Conservation (phyloP, 2,113 vertebrate species). For the Entomyzon cyanotis region DNA sequence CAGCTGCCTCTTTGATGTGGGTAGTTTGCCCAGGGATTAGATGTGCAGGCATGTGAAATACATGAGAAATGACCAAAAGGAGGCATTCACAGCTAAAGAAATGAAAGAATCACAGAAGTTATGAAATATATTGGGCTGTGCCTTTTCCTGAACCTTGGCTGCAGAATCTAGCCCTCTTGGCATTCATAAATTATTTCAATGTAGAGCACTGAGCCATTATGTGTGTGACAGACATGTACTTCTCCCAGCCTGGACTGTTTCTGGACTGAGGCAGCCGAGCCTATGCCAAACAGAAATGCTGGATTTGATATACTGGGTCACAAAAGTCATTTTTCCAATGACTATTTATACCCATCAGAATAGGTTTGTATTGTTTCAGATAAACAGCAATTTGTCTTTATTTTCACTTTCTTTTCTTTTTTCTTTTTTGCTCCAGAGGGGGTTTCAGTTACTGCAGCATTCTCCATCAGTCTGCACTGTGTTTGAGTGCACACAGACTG, state of each 20-base stretch:
- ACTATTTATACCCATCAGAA: neutral
- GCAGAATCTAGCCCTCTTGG: constrained; percentile 15
- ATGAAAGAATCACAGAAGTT: constrained; percentile 7
- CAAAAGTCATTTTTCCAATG: neutral
- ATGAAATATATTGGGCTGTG: neutral
- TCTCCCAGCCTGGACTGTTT: neutral
- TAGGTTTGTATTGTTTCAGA: neutral
- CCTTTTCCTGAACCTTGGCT: constrained; percentile 12
- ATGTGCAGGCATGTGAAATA: neutral
- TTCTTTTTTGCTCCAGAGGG: fast-evolving
- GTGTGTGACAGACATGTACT: neutral
- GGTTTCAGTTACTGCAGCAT: neutral
- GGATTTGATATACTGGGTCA: neutral
- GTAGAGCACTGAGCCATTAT: neutral
- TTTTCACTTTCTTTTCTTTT: neutral
- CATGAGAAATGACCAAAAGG: neutral
- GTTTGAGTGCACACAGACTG: neutral
- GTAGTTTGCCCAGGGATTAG: neutral
- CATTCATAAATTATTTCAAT: constrained; percentile 29
- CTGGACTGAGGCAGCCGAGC: neutral
- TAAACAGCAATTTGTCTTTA: neutral
- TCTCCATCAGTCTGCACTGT: neutral
- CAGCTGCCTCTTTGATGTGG: neutral
- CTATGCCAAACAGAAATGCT: neutral
- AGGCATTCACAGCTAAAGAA: neutral